Conservation (phyloP, 1,140 invertebrate species). For the Brachionus sp. region DNA sequence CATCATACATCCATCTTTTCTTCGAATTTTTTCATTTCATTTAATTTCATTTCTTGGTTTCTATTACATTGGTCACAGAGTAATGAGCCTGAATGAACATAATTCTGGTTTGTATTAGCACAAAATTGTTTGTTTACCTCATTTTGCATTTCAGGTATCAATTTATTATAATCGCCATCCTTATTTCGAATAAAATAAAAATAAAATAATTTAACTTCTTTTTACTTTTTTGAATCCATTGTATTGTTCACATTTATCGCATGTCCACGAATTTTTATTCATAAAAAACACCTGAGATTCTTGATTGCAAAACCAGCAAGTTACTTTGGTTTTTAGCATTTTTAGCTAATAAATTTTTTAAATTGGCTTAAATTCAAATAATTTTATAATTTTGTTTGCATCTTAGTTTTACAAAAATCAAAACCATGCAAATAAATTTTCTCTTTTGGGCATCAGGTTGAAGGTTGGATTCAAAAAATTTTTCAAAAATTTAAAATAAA, state of each 20-base stretch:
- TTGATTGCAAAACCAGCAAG: conserved; percentile 44
- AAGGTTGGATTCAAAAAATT: not conserved
- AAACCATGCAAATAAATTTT: not conserved
- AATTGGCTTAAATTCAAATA: not conserved
- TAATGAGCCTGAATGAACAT: not conserved
- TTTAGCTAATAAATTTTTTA: not conserved
- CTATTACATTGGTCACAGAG: conserved; percentile 8
- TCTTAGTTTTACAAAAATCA: not conserved
- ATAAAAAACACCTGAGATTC: conserved; percentile 30
- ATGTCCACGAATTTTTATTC: conserved; percentile 46
- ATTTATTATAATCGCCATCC: conserved; percentile 43
- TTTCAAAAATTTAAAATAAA: not conserved
- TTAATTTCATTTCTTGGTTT: conserved; percentile 34
- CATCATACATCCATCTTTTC: not conserved
- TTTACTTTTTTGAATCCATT: conserved; percentile 43
- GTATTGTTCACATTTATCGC: conserved; percentile 38
- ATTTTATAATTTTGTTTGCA: not conserved
- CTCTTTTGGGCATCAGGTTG: not conserved
- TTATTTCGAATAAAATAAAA: not conserved
- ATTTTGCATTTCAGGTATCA: conserved; percentile 36
- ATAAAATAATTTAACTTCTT: not conserved
- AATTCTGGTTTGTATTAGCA: conserved; percentile 1
- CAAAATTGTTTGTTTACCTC: conserved; percentile 1
- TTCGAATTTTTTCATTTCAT: conserved; percentile 38
- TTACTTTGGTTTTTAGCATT: conserved; percentile 42